These are phyloP conservation scores for Onchidella celtica DNA, from an alignment of 2,888 invertebrate genomes.

Conservation along the genomic window DNA sequence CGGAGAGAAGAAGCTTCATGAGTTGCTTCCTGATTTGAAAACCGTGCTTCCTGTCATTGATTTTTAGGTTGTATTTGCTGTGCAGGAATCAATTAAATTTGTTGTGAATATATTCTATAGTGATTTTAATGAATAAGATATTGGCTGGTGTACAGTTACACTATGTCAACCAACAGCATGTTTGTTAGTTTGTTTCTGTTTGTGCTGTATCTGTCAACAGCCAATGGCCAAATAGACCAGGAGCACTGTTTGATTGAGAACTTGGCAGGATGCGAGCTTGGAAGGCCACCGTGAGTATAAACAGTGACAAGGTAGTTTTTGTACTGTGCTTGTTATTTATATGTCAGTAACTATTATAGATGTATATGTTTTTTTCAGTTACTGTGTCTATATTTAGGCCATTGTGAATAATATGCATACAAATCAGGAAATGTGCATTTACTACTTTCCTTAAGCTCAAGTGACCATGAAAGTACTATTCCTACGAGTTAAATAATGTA, in stretches of 20 bases:
- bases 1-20: not conserved
- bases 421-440: no score
- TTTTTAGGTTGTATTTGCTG: not conserved
- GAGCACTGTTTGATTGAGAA: slow-evolving; percentile 48
- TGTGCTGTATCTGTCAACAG: slow-evolving; percentile 19
- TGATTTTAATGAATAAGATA: not conserved
- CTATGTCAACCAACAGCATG: not conserved
- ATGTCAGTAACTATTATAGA: no score
- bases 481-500: no score
- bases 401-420: no score
- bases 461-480: no score
- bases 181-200: slow-evolving; percentile 7
- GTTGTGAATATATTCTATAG: not conserved
- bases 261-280: slow-evolving; percentile 47
- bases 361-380: no score
- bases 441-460: no score
- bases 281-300: slow-evolving; percentile 52
- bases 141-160: not conserved
- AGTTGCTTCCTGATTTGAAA: not conserved
- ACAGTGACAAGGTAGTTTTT: not conserved
- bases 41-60: not conserved
- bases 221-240: not conserved
- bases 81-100: not conserved
- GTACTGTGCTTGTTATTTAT: not conserved
- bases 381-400: no score